Evolutionary conservation across 2,888 invertebrate species (phyloP).

Genomic region (Gerosis bhagava): DNA sequence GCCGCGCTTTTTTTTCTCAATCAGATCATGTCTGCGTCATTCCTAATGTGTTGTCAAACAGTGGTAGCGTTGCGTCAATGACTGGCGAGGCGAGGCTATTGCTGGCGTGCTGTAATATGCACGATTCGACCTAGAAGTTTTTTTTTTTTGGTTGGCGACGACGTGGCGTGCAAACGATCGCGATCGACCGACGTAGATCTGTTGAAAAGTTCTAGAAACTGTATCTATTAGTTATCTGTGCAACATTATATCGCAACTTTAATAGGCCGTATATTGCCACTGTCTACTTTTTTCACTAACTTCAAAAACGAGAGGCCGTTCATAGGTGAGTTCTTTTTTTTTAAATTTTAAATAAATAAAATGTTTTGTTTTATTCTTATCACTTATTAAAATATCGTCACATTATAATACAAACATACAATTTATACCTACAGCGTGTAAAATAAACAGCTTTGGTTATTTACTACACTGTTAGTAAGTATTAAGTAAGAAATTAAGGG

Average conservation of each 20-base stretch:
- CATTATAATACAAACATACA: too few species aligned
- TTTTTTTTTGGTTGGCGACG: constrained; percentile 40
- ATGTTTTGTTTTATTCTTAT: too few species aligned
- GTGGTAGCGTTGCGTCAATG: constrained; percentile 51
- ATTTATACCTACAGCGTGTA: too few species aligned
- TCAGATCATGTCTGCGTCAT: constrained; percentile 63
- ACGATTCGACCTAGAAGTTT: constrained; percentile 39
- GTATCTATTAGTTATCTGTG: constrained; percentile 26
- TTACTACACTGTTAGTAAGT: too few species aligned
- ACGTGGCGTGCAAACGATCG: constrained; percentile 34
- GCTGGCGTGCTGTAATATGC: constrained; percentile 39
- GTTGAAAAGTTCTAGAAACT: constrained; percentile 19
- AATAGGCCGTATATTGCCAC: too few species aligned
- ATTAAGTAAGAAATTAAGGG: too few species aligned
- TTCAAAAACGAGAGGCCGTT: too few species aligned
- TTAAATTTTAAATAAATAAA: too few species aligned
- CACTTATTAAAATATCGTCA: too few species aligned
- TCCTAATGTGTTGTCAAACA: constrained; percentile 73
- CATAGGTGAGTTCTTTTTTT: too few species aligned
- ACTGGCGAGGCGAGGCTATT: constrained; percentile 39
- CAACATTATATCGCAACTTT: constrained; percentile 13
- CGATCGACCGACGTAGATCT: constrained; percentile 15
- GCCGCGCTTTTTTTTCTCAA: constrained; percentile 72
- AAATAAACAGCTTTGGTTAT: too few species aligned
- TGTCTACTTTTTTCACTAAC: too few species aligned